Percentiles rank a stretch among this genome's conserved stretches.
Conservation (phyloP, 30 jellyfish, hydroid and myxozoan genomes). For the Aurelia coerulea region DNA sequence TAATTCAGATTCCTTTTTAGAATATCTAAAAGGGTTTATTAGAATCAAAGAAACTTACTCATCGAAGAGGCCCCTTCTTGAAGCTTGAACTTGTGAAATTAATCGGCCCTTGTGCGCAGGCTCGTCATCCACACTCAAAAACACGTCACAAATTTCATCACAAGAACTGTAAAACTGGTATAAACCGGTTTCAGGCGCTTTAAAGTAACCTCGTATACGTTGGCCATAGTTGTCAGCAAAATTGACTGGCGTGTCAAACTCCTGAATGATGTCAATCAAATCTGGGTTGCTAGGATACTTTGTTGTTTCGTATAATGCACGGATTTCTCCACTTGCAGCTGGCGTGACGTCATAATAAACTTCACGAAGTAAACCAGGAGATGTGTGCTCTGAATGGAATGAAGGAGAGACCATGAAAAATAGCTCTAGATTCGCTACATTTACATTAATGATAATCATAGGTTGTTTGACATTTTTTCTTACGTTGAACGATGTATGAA, state of each 20-base stretch:
- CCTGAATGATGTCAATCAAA: conserved; percentile 75
- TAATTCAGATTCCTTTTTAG: no score
- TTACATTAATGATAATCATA: no score
- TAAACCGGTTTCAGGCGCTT: conserved; percentile 83
- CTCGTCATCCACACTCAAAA: conserved; percentile 84
- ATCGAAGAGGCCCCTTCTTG: conserved; percentile 79
- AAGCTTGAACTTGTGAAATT: conserved; percentile 85
- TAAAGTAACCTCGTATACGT: conserved; percentile 89
- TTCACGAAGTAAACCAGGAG: conserved; percentile 83
- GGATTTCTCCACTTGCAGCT: conserved; percentile 76
- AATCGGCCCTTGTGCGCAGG: conserved; percentile 83
- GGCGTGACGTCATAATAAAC: conserved; percentile 80
- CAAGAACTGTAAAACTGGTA: conserved; percentile 88
- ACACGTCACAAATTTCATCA: conserved; percentile 91
- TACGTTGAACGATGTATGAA: no score
- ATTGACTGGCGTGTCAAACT: conserved; percentile 81
- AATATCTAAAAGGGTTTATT: no score
- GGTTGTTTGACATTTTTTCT: no score
- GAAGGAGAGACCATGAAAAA: no score
- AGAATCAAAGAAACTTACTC: conserved; percentile 51
- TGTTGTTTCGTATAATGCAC: conserved; percentile 70
- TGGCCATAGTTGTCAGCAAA: conserved; percentile 92
- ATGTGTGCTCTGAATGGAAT: conserved; percentile 23
- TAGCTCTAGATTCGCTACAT: no score
- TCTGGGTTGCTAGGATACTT: conserved; percentile 90